Base-by-base conservation (phyloP, 2,113 vertebrate species). In the Poecilia latipinna region DNA sequence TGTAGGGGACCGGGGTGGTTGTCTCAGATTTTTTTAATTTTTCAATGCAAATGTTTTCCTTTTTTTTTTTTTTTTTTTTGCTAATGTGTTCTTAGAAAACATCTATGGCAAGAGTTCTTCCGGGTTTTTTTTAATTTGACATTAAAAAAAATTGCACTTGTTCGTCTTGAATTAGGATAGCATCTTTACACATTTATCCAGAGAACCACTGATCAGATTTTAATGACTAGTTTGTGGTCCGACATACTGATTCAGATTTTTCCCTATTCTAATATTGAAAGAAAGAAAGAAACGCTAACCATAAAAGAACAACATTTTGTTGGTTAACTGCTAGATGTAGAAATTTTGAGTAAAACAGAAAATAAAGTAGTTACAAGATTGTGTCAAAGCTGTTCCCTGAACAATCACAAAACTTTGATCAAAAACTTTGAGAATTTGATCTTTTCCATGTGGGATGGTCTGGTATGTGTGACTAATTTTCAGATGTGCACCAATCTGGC, bases 11-110 rank as follows among this genome's bases (percentile, higher is more conserved):
- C 37, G 12, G 76, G 54, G 76, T 70, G 82, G 75, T 65, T 61
- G 68, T 76, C 64, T 61, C 70, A 60, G 76, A 66, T 26, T 84
- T 89, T 86, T 57, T 74, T 82, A 80, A 88, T 65, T 62, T 86
- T 3, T 77, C 57, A 32, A 79, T 80, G 48, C 65, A 42, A 19
- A 31, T 68, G 35, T 37, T 37, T 3, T 31, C n/a, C 37, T 57
- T 33, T 31, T 39, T 33, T 57, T 67, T 10, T 57, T 67, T 10
- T 48, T 19, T 1, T 4, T 10, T 19, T 44, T 24, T 67, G 19
- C 11, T 22, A 28, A 68, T 61, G 68, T 29, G 4, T 12, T 44
- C n/a, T 4, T 31, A 19, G 39, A 29, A 48, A 17, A 65, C 8
- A 0, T 57, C 22, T 24, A 17, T 54, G 22, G 22, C 19, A 44